phyloP scores from a whole-genome alignment of 2,113 vertebrate species.

The Callithrix jacchus region DNA sequence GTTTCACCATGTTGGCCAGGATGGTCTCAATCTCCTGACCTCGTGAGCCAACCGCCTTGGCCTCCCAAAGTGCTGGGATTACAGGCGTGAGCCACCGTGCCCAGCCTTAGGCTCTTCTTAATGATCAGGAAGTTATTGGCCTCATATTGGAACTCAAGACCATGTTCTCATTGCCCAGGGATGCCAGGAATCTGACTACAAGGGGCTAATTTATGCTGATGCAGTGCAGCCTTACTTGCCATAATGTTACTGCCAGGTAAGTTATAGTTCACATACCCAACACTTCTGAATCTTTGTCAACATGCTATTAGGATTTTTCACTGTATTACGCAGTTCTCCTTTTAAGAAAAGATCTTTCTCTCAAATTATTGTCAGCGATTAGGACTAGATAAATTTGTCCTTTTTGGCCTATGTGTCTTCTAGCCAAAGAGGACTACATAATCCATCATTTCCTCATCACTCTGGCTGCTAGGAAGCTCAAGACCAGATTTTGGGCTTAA shows the following conservation, averaged over 20 bases:
- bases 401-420: neutral
- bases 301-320: neutral
- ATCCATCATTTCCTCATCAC: neutral
- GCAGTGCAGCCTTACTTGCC: neutral
- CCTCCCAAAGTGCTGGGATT: no score
- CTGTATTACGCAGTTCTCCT: neutral
- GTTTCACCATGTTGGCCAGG: no score
- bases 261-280: neutral
- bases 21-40: no score
- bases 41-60: no score
- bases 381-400: neutral
- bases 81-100: no score
- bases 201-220: neutral
- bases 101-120: neutral
- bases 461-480: neutral
- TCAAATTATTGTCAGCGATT: neutral
- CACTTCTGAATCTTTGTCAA: neutral
- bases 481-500: neutral
- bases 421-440: neutral
- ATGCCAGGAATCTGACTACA: neutral
- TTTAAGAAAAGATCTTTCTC: neutral
- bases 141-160: neutral
- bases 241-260: neutral
- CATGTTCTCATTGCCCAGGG: neutral
- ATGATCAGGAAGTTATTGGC: neutral